Percentiles rank a stretch among this genome's conserved stretches.
phyloP scores from a whole-genome alignment of 2,113 vertebrate genomes.

The Pangasianodon hypophthalmus region DNA sequence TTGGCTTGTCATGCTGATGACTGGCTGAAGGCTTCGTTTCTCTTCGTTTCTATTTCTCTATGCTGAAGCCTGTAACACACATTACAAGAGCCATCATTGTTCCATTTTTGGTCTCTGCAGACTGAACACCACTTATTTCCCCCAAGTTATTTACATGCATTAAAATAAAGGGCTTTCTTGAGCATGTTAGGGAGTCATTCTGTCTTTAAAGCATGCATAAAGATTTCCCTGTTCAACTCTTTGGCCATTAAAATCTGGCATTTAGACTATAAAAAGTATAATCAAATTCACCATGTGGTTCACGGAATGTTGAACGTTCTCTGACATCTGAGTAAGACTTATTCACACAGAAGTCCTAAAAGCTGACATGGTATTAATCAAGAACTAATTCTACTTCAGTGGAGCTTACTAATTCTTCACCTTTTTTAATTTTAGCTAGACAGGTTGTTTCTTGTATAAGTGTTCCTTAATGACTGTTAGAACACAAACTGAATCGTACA shows the following conservation, averaged over 20 bases:
- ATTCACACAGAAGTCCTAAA: not conserved
- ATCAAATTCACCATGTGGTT: not conserved
- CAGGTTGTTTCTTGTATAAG: conserved; percentile 33
- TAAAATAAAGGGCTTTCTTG: conserved; percentile 43
- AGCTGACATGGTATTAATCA: not conserved
- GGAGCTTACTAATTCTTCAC: not conserved
- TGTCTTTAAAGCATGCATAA: conserved; percentile 23
- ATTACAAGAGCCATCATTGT: conserved; percentile 43
- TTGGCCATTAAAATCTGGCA: not conserved
- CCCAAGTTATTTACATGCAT: conserved; percentile 49
- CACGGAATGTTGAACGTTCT: conserved; percentile 1
- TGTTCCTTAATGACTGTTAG: not conserved
- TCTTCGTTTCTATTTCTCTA: not conserved
- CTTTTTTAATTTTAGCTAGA: not conserved
- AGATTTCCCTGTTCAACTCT: conserved; percentile 20
- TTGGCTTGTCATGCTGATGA: conserved; percentile 24
- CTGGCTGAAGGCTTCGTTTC: not conserved
- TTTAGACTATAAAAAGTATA: not conserved
- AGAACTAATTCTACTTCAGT: conserved; percentile 1
- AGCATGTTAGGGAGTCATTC: conserved; percentile 6
- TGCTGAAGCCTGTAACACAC: not conserved
- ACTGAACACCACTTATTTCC: not conserved
- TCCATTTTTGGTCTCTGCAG: conserved; percentile 19
- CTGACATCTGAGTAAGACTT: not conserved
- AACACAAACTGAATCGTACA: not conserved